These are phyloP conservation scores for Chelmon rostratus DNA, from an alignment of 2,797 vertebrate genomes.

Conservation along the genomic window DNA sequence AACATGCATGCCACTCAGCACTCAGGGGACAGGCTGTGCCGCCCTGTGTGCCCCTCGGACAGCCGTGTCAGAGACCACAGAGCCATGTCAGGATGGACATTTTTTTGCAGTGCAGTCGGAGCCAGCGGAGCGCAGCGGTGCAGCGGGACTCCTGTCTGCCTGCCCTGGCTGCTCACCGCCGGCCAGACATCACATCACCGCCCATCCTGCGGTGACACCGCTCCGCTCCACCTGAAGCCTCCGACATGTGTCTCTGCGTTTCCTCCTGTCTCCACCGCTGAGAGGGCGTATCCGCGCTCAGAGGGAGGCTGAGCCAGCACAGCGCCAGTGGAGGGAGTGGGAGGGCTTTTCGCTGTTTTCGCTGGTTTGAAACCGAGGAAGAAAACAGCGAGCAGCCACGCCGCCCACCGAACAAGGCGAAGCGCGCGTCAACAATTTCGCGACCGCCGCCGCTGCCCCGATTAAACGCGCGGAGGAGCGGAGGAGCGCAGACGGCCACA, in stretches of 20 bases:
- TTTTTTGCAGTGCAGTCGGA: slow-evolving; percentile 43
- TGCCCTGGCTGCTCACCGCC: slow-evolving; percentile 22
- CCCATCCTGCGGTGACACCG: background rate
- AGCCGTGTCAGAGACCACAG: background rate
- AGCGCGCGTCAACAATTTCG: slow-evolving; percentile 49
- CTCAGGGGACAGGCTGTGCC: background rate
- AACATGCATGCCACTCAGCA: background rate
- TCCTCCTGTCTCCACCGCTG: background rate
- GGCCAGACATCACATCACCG: slow-evolving; percentile 11
- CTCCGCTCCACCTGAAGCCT: background rate
- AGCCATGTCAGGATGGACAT: slow-evolving; percentile 14
- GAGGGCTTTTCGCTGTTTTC: slow-evolving; percentile 41
- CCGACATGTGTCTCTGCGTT: background rate
- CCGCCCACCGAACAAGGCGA: slow-evolving; percentile 53
- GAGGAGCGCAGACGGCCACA: background rate
- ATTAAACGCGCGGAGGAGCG: slow-evolving; percentile 22
- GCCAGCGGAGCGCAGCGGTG: slow-evolving; percentile 47
- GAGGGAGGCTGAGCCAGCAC: slow-evolving; percentile 11
- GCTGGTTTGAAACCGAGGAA: slow-evolving; percentile 28
- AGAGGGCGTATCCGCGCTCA: slow-evolving; percentile 54
- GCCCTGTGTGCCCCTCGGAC: no score
- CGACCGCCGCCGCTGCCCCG: slow-evolving; percentile 9
- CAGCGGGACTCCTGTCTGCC: slow-evolving; percentile 36
- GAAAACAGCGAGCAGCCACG: slow-evolving; percentile 50
- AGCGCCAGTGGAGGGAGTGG: slow-evolving; percentile 30